Conservation (phyloP, 35 echinoderm and acorn worm species). For the Amphiura filiformis region DNA sequence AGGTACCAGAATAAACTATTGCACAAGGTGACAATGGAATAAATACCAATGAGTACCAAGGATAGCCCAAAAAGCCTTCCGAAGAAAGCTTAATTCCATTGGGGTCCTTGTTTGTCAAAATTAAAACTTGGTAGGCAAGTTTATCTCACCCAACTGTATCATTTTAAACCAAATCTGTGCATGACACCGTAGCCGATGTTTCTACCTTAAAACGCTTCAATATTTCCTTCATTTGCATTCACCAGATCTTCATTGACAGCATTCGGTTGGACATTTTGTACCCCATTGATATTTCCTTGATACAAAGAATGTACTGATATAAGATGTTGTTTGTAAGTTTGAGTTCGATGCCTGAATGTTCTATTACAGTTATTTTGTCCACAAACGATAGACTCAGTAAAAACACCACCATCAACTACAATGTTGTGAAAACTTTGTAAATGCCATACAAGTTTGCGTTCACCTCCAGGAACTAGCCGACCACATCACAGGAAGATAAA, state of each 20-base stretch:
- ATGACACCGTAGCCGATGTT: no score
- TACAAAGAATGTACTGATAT: slow-evolving; percentile 16
- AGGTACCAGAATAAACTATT: no score
- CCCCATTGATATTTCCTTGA: slow-evolving; percentile 21
- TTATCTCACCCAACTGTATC: no score
- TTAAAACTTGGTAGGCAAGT: no score
- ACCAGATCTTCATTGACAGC: slow-evolving; percentile 14
- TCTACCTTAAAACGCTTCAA: no score
- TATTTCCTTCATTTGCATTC: slow-evolving; percentile 22
- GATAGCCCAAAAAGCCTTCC: no score
- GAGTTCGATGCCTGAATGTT: slow-evolving; percentile 10
- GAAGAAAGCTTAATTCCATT: no score
- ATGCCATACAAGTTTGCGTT: slow-evolving; percentile 17
- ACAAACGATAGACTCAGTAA: not conserved
- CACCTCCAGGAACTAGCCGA: not conserved
- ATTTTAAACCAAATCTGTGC: no score
- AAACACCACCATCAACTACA: slow-evolving; percentile 5
- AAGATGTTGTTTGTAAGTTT: slow-evolving; percentile 17
- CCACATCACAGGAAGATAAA: not conserved
- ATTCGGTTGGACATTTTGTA: slow-evolving; percentile 21
- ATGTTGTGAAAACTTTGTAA: slow-evolving; percentile 11
- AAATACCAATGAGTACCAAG: no score
- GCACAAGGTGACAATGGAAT: no score
- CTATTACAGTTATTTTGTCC: slow-evolving; percentile 2
- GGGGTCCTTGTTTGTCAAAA: no score